These are phyloP conservation scores for Proterorhinus semilunaris DNA, from an alignment of 2,113 vertebrate genomes.

Conservation along the genomic window DNA sequence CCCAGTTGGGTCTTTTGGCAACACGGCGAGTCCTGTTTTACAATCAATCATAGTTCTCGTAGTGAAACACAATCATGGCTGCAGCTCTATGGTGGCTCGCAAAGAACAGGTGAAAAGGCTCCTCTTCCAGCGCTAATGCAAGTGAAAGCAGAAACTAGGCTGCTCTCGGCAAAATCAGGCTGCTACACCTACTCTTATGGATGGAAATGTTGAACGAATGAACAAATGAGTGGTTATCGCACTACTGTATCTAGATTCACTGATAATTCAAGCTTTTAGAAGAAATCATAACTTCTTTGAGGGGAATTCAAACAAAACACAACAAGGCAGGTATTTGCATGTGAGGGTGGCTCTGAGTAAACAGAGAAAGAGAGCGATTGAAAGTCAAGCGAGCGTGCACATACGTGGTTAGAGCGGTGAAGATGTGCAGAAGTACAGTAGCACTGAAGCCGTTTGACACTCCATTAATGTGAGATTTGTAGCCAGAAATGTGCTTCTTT, in stretches of 20 bases:
- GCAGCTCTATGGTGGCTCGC: slow-evolving; percentile 44
- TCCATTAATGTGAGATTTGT: background rate
- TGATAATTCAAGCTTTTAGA: slow-evolving; percentile 69
- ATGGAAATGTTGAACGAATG: slow-evolving; percentile 40
- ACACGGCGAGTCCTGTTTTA: slow-evolving; percentile 45
- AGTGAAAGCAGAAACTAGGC: slow-evolving; percentile 72
- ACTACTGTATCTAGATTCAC: slow-evolving; percentile 66
- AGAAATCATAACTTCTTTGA: slow-evolving; percentile 71
- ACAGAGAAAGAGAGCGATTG: slow-evolving; percentile 7
- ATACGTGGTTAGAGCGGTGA: slow-evolving; percentile 13
- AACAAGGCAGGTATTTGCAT: slow-evolving; percentile 69
- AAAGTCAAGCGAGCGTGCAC: slow-evolving; percentile 31
- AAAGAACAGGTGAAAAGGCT: slow-evolving; percentile 60
- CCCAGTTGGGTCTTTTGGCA: slow-evolving; percentile 57
- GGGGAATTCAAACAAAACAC: slow-evolving; percentile 71
- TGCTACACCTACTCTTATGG: slow-evolving; percentile 24
- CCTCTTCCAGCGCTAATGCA: slow-evolving; percentile 65
- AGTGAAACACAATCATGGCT: slow-evolving; percentile 48
- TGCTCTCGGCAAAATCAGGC: background rate
- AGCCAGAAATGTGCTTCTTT: background rate
- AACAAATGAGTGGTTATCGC: slow-evolving; percentile 10
- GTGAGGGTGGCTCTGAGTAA: slow-evolving; percentile 39
- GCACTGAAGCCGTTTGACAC: slow-evolving; percentile 6
- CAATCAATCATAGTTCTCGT: slow-evolving; percentile 51
- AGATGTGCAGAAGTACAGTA: slow-evolving; percentile 6